Evolutionary conservation across 2,797 vertebrate species (phyloP).

Genomic region (Onychomys arenicola): DNA sequence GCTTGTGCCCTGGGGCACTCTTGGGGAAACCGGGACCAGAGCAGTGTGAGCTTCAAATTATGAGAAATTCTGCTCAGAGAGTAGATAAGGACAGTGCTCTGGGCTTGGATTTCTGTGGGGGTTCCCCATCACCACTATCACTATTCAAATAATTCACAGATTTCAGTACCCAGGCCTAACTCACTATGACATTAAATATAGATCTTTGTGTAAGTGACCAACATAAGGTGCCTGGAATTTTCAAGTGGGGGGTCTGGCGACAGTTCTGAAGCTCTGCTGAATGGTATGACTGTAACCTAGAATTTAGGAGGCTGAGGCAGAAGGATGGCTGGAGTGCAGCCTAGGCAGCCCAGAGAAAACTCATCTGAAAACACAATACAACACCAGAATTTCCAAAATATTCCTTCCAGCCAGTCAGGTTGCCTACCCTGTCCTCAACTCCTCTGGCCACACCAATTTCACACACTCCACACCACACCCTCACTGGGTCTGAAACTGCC

Average conservation of each 20-base stretch:
- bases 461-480: too few species aligned
- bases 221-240: background rate
- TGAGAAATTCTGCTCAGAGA: background rate
- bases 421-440: background rate
- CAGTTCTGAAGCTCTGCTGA: too few species aligned
- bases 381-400: background rate
- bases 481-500: background rate
- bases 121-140: too few species aligned
- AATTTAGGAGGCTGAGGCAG: background rate
- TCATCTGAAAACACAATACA: background rate
- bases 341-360: background rate
- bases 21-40: background rate
- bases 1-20: fast-evolving
- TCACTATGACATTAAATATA: too few species aligned
- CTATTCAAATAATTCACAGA: background rate
- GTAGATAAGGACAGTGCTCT: background rate
- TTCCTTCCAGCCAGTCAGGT: background rate
- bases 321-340: background rate
- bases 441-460: fast-evolving
- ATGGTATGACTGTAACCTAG: background rate
- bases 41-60: background rate
- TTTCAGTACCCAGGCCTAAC: background rate
- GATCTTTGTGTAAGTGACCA: background rate
- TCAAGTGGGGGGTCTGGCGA: background rate
- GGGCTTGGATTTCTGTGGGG: background rate